phyloP scores from a whole-genome alignment of 2,797 vertebrate species.

The Anniella stebbinsi region DNA sequence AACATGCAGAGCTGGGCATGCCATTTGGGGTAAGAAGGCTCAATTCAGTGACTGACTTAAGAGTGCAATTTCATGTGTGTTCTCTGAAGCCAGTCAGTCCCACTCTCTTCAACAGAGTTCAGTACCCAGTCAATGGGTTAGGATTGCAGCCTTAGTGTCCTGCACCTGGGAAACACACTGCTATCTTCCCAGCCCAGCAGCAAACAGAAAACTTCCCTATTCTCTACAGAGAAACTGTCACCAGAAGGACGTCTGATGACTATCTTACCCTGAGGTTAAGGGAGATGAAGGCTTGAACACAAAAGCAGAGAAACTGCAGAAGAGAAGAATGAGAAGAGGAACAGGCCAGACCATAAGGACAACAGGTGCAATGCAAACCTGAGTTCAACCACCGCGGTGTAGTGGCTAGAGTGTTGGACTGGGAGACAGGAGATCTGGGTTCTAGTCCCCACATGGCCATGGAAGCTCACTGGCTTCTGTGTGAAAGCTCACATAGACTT shows the following conservation, averaged over 20 bases:
- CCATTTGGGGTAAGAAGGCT: not conserved
- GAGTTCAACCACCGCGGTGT: too few species aligned
- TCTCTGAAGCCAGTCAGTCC: not conserved
- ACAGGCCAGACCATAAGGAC: not conserved
- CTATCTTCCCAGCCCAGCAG: not conserved
- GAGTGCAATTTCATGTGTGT: not conserved
- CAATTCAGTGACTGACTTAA: not conserved
- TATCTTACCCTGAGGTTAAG: too few species aligned
- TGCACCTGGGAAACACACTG: not conserved
- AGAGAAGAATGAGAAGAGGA: not conserved
- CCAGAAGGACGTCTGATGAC: not conserved
- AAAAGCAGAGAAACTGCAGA: not conserved
- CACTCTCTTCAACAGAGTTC: not conserved
- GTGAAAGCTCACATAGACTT: too few species aligned
- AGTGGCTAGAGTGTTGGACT: too few species aligned
- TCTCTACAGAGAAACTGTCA: not conserved
- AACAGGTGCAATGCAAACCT: too few species aligned
- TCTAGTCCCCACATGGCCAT: too few species aligned
- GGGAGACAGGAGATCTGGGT: too few species aligned
- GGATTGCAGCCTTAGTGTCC: not conserved
- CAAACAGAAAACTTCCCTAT: not conserved
- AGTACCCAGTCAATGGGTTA: not conserved
- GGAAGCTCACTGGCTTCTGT: too few species aligned
- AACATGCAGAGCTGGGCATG: not conserved
- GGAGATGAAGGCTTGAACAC: not conserved